Conservation (phyloP, 64 coral and sea anemone genomes). For the Platygyra sinensis region DNA sequence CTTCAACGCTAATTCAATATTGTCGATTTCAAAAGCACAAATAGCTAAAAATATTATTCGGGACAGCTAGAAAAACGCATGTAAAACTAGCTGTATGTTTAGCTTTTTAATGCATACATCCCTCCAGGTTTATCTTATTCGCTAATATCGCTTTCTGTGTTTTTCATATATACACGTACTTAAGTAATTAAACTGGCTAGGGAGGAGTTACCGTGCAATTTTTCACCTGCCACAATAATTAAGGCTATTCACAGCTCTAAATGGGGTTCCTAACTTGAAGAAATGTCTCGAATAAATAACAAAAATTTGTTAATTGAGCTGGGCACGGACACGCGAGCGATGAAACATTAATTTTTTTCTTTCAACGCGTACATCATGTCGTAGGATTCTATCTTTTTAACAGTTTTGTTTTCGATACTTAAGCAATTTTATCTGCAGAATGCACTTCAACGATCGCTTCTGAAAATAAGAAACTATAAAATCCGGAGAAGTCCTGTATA, state of each 20-base stretch:
- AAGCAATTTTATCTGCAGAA: no score
- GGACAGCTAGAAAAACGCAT: background rate
- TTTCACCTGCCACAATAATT: conserved; percentile 30
- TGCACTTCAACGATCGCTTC: no score
- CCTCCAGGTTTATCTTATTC: conserved; percentile 24
- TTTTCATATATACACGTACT: conserved; percentile 46
- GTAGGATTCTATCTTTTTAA: background rate
- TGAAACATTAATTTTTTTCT: background rate
- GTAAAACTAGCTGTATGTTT: background rate
- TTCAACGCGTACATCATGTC: background rate
- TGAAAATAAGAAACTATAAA: no score
- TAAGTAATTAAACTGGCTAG: conserved; percentile 43
- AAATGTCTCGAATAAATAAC: conserved; percentile 11
- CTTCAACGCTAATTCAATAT: conserved; percentile 17
- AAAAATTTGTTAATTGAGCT: conserved; percentile 48
- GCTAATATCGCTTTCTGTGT: conserved; percentile 40
- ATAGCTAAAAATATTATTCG: background rate
- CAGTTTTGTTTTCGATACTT: background rate
- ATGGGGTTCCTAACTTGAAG: conserved; percentile 44
- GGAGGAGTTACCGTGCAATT: background rate
- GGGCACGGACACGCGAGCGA: background rate
- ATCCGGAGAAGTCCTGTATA: no score
- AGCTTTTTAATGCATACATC: conserved; percentile 4
- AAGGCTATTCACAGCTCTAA: conserved; percentile 33
- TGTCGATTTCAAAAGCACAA: background rate